Evolutionary conservation across 2,113 vertebrate genomes (phyloP), one percentile per base, ranked within the genome.

Genomic region (Hippoglossus stenolepis): DNA sequence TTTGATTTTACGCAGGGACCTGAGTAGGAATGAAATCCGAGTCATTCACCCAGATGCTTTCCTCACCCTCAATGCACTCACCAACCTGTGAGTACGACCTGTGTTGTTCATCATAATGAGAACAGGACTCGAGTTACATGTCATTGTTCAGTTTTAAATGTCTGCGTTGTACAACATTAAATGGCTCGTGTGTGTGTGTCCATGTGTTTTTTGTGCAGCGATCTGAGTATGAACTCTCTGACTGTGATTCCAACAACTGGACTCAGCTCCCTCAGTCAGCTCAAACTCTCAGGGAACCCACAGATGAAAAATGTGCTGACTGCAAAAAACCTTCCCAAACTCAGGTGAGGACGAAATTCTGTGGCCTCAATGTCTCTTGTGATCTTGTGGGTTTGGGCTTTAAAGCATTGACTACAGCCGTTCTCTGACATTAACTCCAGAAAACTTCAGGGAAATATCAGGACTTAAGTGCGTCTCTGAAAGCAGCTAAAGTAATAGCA

Each of bases 231-330:
- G 91, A 99, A 99, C 73, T 94, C 95, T 26, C 92, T 99, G 79
- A 91, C 90, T 82, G 93, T 93, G 49, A 81, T 98, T 85, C 95
- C 97, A 58, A 94, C 94, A 0, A 92, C 94, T 82, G 97, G 98
- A 82, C 87, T 99, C 71, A 93, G 81, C 68, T 85, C 94, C 8
- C 89, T 99, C 72, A 97, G 95, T 88, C 98, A 99, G 26, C 94
- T 99, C 64, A 99, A 99, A 80, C 95, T 99, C 69, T 93, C 95
- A 15, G 97, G 97, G 65, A 99, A 99, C 88, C 90, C 94, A 3
- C 91, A 96, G 61, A 79, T 99, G 92, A 98, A 96, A 79, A 96
- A 94, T 77, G 93, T 95, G 24, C 91, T 99, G 73, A 83, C 92
- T 75, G 95, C 96, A 1, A 96, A 96, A 87, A 96, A 95, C 80